Conservation (phyloP, 2,888 invertebrate genomes). For the Nomada lathburiana region DNA sequence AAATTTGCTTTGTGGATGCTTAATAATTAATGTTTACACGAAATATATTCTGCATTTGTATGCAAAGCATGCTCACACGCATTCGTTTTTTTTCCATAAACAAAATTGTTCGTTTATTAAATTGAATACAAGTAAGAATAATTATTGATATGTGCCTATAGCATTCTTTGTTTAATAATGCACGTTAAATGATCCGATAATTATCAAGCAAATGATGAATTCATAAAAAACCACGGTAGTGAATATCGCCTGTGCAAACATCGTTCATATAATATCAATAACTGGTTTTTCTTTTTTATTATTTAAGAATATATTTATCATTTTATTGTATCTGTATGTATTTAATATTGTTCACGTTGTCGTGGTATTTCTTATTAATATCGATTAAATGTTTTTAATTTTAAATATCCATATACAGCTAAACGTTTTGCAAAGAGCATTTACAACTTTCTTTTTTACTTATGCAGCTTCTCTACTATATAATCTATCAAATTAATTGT, state of each 20-base stretch:
- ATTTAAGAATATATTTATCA: conserved; percentile 3
- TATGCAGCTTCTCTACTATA: conserved; percentile 21
- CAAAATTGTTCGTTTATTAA: not conserved
- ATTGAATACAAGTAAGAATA: conserved; percentile 5
- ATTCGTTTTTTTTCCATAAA: conserved; percentile 25
- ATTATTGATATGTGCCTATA: conserved; percentile 16
- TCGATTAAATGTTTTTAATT: conserved; percentile 5
- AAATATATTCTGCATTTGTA: conserved; percentile 46
- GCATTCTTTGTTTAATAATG: conserved; percentile 20
- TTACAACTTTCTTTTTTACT: not conserved
- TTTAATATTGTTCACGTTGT: not conserved
- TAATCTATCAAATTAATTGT: conserved; percentile 22
- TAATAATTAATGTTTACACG: conserved; percentile 34
- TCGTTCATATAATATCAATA: conserved; percentile 28
- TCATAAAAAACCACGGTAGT: conserved; percentile 38
- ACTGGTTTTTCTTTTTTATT: conserved; percentile 8
- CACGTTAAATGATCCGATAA: conserved; percentile 13
- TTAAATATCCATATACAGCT: conserved; percentile 4
- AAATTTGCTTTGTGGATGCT: conserved; percentile 79
- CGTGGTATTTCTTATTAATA: not conserved
- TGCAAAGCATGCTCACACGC: conserved; percentile 68
- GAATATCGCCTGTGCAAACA: conserved; percentile 70
- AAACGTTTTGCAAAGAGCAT: conserved; percentile 18
- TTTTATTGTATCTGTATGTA: conserved; percentile 10
- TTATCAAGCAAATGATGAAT: conserved; percentile 17